A percentile compares a stretch with the other conserved stretches of the same genome.
Conservation (phyloP, 2,797 vertebrate species). For the Leptatherina wallacei region DNA sequence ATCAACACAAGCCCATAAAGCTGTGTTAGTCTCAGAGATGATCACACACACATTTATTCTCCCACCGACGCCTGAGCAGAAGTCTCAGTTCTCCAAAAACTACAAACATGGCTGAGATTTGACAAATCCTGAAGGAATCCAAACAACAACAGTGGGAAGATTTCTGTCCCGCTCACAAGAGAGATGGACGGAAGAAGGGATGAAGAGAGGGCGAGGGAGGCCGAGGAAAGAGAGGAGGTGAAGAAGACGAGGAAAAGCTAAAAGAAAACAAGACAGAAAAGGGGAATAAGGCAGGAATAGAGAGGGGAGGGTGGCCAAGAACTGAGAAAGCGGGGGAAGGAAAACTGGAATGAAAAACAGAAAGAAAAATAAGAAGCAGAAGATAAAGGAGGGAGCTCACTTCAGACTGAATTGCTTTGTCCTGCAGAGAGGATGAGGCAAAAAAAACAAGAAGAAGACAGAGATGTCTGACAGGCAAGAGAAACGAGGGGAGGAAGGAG, state of each 20-base stretch:
- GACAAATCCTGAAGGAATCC: slow-evolving; percentile 66
- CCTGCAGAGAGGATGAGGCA: slow-evolving; percentile 35
- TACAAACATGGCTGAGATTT: slow-evolving; percentile 74
- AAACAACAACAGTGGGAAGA: slow-evolving; percentile 64
- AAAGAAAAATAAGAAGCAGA: background rate
- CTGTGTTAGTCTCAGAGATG: slow-evolving; percentile 14
- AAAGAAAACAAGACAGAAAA: background rate
- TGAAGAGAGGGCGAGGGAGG: background rate
- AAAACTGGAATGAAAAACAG: background rate
- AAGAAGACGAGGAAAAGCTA: background rate
- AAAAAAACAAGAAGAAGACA: slow-evolving; percentile 26
- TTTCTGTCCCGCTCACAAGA: slow-evolving; percentile 32
- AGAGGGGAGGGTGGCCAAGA: background rate
- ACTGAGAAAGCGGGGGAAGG: background rate
- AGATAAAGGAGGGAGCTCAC: background rate
- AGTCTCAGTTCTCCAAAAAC: slow-evolving; percentile 41
- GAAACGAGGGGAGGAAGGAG: slow-evolving; percentile 27
- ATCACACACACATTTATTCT: slow-evolving; percentile 35
- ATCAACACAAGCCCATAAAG: slow-evolving; percentile 28
- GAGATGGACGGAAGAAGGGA: background rate
- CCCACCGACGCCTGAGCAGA: background rate
- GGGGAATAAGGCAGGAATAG: background rate
- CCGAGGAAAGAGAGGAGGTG: background rate
- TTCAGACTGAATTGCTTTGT: slow-evolving; percentile 21
- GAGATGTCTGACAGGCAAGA: slow-evolving; percentile 48